phyloP scores from a whole-genome alignment of 2,888 invertebrate species.

The Drosophila stalkeri region DNA sequence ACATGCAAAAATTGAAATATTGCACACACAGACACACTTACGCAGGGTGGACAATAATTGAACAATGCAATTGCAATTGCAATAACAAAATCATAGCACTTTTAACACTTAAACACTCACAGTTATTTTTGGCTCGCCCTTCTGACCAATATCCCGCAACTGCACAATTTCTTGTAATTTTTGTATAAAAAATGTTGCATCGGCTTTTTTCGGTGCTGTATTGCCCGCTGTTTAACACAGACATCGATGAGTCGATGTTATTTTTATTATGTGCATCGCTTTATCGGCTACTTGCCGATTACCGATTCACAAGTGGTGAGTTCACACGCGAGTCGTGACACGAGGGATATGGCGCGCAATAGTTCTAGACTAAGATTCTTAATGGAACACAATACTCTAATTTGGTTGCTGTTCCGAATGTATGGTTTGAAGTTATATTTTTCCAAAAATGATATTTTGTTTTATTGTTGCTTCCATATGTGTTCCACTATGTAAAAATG shows the following conservation, averaged over 20 bases:
- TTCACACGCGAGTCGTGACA: constrained; percentile 12
- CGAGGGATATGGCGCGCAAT: constrained; percentile 11
- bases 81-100: constrained; percentile 18
- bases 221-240: constrained; percentile 59
- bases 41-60: constrained; percentile 47
- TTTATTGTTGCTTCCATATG: neutral
- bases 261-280: constrained; percentile 14
- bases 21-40: constrained; percentile 42
- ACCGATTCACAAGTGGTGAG: constrained; percentile 20
- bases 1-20: constrained; percentile 55
- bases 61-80: constrained; percentile 34
- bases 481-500: neutral
- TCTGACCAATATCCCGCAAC: constrained; percentile 49
- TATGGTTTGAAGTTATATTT: neutral
- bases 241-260: constrained; percentile 52
- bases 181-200: constrained; percentile 59
- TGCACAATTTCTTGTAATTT: constrained; percentile 47
- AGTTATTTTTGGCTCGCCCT: constrained; percentile 50
- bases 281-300: constrained; percentile 28
- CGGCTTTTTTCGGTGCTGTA: constrained; percentile 64
- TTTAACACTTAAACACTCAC: constrained; percentile 37
- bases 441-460: neutral
- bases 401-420: neutral
- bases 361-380: neutral
- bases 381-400: neutral